Evolutionary conservation across 2,888 invertebrate genomes (phyloP), one percentile per base, ranked within the genome.

Genomic region (Allygus modestus): DNA sequence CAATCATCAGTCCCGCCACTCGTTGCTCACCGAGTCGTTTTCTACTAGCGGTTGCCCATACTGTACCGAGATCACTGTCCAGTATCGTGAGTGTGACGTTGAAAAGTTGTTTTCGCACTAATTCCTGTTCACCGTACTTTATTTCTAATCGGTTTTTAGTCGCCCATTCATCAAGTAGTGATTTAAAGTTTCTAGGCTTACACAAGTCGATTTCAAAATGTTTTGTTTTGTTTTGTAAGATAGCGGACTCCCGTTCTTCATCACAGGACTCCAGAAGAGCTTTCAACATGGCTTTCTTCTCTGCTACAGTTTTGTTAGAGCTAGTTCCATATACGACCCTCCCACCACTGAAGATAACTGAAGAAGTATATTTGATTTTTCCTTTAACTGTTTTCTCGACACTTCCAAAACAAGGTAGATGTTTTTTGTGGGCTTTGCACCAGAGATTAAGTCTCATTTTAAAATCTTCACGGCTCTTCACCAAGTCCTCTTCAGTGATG

Each of bases 221-320:
- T 33, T 2, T 23, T 33, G 23, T 20, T 23, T 43, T 20, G 26
- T 37, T 43, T n/a, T 43, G 20, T 1, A 73, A 41, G 0, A 41
- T 41, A 0, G 20, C 28, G 1, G 43, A 46, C 23, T 77, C 77
- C 17, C 77, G 5, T n/a, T 77, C 77, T 26, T 77, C 77, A 51
- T 77, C 77, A 51, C 77, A 77, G 7, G 46, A 28, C 4, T 43
- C 41, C 17, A 77, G 23, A 43, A 77, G 46, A 11, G 41, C 20
- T 77, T 77, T 77, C 28, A 77, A 77, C 28, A 41, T n/a, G 9
- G 77, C 46, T 77, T 77, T 77, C 51, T 51, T 77, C 28, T 77
- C 77, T 26, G 77, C 77, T 26, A 17, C 28, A 28, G 43, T 28
- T 43, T 28, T 43, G 46, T 28, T 46, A 11, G 51, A 26, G n/a